Percentiles rank a stretch among this genome's conserved stretches.
Conservation (phyloP, 2,888 invertebrate species). For the Zaprionus obscuricornis region DNA sequence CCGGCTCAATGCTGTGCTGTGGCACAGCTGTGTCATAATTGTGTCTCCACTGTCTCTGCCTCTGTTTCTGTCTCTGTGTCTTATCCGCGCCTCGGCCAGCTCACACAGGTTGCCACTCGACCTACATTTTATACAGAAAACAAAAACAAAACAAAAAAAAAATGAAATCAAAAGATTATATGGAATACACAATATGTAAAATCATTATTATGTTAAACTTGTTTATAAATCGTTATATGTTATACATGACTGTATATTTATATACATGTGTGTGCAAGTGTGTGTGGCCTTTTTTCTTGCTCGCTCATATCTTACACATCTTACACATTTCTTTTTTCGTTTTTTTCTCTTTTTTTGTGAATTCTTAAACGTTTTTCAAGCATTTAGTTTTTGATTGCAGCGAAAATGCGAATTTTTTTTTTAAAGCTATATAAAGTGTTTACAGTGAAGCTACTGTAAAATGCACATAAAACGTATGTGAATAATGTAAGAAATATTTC, state of each 20-base stretch:
- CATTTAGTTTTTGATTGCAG: too few relatives aligned
- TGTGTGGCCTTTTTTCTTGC: slow-evolving; percentile 5
- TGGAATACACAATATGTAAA: slow-evolving; percentile 32
- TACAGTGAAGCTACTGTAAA: too few relatives aligned
- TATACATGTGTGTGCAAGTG: neutral
- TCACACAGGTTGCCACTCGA: slow-evolving; percentile 53
- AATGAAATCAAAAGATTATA: slow-evolving; percentile 14
- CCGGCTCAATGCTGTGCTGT: slow-evolving; percentile 32
- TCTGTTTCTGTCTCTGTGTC: slow-evolving; percentile 5
- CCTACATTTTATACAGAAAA: slow-evolving; percentile 58
- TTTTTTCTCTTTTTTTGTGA: too few relatives aligned
- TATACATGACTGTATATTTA: slow-evolving; percentile 1
- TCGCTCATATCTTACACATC: too few relatives aligned
- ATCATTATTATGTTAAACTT: slow-evolving; percentile 65
- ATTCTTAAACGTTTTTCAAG: too few relatives aligned
- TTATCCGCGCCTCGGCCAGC: slow-evolving; percentile 22
- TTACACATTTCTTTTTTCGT: too few relatives aligned
- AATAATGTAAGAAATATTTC: too few relatives aligned
- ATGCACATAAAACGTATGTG: too few relatives aligned
- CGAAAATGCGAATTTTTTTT: too few relatives aligned
- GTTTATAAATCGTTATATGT: slow-evolving; percentile 30
- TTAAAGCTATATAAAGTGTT: too few relatives aligned
- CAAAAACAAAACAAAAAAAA: slow-evolving; percentile 23
- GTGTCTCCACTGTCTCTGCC: slow-evolving; percentile 12
- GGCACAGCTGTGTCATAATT: slow-evolving; percentile 68